phyloP scores from a whole-genome alignment of 2,113 vertebrate genomes.

The human (Homo sapiens) region DNA sequence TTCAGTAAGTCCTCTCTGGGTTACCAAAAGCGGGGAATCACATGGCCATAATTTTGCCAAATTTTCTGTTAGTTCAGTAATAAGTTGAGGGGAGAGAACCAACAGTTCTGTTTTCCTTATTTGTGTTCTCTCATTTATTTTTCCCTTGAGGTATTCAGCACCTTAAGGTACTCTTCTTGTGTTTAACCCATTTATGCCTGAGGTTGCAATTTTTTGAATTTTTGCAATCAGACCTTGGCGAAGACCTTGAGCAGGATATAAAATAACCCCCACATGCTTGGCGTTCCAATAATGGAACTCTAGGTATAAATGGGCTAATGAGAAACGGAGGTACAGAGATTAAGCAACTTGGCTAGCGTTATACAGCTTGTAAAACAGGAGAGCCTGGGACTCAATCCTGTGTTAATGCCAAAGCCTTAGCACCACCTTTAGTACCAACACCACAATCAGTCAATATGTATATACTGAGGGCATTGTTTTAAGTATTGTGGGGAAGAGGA shows the following conservation, averaged over 20 bases:
- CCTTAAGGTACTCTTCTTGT: background rate
- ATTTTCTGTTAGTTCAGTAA: background rate
- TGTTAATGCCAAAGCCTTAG: background rate
- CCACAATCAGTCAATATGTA: background rate
- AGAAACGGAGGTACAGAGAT: background rate
- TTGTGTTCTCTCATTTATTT: slow-evolving; percentile 39
- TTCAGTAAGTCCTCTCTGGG: background rate
- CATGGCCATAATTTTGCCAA: slow-evolving; percentile 7
- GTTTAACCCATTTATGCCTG: background rate
- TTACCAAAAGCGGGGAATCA: background rate
- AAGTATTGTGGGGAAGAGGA: background rate
- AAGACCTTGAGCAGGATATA: no score
- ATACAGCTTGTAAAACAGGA: background rate
- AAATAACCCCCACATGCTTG: no score
- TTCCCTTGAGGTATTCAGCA: background rate
- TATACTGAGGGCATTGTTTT: background rate
- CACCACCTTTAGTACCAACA: background rate
- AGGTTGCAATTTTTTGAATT: no score
- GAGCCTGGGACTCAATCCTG: background rate
- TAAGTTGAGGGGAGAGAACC: slow-evolving; percentile 15
- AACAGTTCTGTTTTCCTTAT: background rate
- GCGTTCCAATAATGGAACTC: no score
- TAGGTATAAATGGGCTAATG: no score
- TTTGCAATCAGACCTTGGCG: no score
- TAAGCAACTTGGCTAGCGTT: background rate